Base-by-base conservation (phyloP, 1,140 invertebrate genomes). In the Cherax quadricarinatus region DNA sequence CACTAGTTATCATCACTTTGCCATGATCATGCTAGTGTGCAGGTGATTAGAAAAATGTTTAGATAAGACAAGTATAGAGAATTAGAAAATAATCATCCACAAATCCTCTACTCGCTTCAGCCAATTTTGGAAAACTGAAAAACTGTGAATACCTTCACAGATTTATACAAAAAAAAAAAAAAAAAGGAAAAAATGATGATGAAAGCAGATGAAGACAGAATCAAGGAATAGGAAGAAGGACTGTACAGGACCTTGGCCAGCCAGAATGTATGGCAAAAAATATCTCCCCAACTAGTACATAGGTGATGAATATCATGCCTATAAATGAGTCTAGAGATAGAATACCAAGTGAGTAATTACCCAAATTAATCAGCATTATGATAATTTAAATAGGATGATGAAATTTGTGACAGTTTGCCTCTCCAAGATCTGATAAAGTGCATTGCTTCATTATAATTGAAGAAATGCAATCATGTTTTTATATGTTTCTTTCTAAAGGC, bases 371-470 rank as follows among this genome's bases (percentile, higher is more conserved):
- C 88, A 89, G 82, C 88, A 89, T 89, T 89, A 89, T 84, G 88
- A 89, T 89, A 89, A 89, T 89, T 89, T 89, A 88, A 62, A 89
- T 84, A 89, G 88, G 73, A 89, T 73, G 88, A 89, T 62, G 88
- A 89, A 89, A 89, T 83, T 83, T 82, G 86, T 92, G 91, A 92
- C 91, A 57, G 86, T 92, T 92, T 86, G 86, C 91, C 91, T 92
- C 91, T 92, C 86, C 91, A 92, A 83, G 80, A 92, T 88, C 91
- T 92, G 82, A 92, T 78, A 92, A 84, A 88, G 81, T 88, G 91
- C 91, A 92, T 92, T 88, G 86, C 86, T 92, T 92, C 91, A 92
- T 82, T 88, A 82, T 92, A 88, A 88, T 78, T 92, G 79, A 88
- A 83, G 86, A 88, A 88, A 92, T 88, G 85, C 85, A 88, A 51